Evolutionary conservation across 2,113 vertebrate species (phyloP), one percentile per base, ranked within the genome.

Genomic region (Actenoides lindsayi): DNA sequence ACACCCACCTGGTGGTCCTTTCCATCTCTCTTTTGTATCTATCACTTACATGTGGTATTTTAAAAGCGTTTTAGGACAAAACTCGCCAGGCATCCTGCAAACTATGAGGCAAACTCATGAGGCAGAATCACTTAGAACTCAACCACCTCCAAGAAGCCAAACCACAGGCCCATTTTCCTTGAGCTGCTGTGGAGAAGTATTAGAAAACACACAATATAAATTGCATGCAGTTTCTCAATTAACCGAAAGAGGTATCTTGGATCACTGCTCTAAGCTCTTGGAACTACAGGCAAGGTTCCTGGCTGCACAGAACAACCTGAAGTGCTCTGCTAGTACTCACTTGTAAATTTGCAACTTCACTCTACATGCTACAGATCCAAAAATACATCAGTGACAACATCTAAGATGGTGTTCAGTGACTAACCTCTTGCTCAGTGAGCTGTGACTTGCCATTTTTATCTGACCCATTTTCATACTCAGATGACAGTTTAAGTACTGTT

Each of bases 401-500:
- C 35, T 53, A n/a, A 57, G 44, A 76, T 5, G 6, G 44, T 24
- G 39, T 20, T 80, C 42, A 74, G 33, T 33, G 68, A 77, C 54
- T 50, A 81, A 75, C 31, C 46, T 75, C 64, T 81, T 10, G 3
- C 51, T 68, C 73, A 78, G 21, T 23, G 27, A 90, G 57, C 60
- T 81, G 30, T 24, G 42, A 69, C 60, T 80, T n/a, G 67, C 46
- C 77, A 31, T 37, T 89, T 93, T 87, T 69, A 79, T 67, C 46
- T 88, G 83, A 93, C 76, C 73, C 42, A 78, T 68, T 84, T 94
- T 92, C 80, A 89, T 68, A 90, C 35, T 60, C 74, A 20, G 42
- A 59, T 48, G 60, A 54, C 51, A 80, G 39, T n/a, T 51, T 67
- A 96, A 93, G 60, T 74, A 83, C n/a, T 93, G 80, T 85, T 94